These are phyloP conservation scores for Antheraea pernyi DNA, from an alignment of 1,140 invertebrate species.

Conservation along the genomic window DNA sequence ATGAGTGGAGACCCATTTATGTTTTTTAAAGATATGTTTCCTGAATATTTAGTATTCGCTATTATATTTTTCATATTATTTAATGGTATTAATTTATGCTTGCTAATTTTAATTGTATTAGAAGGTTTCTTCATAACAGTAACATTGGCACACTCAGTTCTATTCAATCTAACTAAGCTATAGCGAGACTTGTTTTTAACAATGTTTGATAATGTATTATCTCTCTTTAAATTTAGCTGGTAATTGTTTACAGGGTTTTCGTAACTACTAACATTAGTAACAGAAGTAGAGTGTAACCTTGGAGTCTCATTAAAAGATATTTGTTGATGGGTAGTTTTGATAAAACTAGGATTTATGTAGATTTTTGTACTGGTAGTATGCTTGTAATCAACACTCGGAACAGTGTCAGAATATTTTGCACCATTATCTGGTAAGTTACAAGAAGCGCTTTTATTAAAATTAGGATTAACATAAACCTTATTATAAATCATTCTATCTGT, in stretches of 20 bases:
- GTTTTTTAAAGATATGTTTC: not conserved
- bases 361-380: constrained; percentile 37
- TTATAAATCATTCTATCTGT: constrained; percentile 34
- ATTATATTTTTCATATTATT: constrained; percentile 37
- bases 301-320: not conserved
- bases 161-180: constrained; percentile 41
- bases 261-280: not conserved
- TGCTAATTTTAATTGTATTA: constrained; percentile 53
- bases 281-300: not conserved
- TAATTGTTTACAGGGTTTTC: not conserved
- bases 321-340: constrained; percentile 17
- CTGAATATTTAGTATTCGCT: not conserved
- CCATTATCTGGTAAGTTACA: constrained; percentile 14
- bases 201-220: not conserved
- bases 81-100: constrained; percentile 54
- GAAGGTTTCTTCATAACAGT: constrained; percentile 23
- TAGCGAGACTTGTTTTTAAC: constrained; percentile 39
- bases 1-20: not conserved
- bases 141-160: constrained; percentile 14
- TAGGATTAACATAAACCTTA: constrained; percentile 64
- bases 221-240: not conserved
- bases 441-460: constrained; percentile 44
- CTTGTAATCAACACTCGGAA: constrained; percentile 22
- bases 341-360: constrained; percentile 67
- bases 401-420: constrained; percentile 29